Evolutionary conservation across 2,797 vertebrate species (phyloP), one percentile per base, ranked within the genome.

Genomic region (Gadopsis marmoratus): DNA sequence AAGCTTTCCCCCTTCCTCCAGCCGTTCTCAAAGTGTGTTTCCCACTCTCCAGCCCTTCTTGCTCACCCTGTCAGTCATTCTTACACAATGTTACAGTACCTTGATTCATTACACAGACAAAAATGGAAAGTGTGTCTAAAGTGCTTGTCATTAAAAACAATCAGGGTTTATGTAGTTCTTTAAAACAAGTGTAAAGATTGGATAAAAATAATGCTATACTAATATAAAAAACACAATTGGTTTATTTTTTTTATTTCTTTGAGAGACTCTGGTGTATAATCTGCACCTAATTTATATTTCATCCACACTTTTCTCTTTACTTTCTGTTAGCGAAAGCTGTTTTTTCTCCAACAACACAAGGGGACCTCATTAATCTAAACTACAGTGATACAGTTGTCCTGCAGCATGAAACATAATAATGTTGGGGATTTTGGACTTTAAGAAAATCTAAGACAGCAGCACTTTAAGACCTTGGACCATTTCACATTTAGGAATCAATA

Each of bases 71-170:
- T 71, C 54, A 43, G n/a, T 84, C 43, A 56, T 47, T 63, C 31
- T 59, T 54, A 65, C 60, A 56, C 17, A 45, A 64, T 69, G 53
- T 76, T 79, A 60, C 29, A 71, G 53, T 23, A 71, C 51, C 10
- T 10, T 53, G 10, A 71, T 58, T 75, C 29, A 67, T 82, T 61
- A 76, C 29, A 39, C 9, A 19, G 21, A 4, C 62, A 33, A 74
- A 76, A 77, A 14, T 68, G 63, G 67, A 31, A 58, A 76, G 68
- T 54, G 56, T 71, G 64, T 51, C 55, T 53, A n/a, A 69, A 86
- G 39, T 65, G 19, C 37, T 65, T 71, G 1, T 70, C 61, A 65
- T 39, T 39, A 39, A 39, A 39, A 39, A 39, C 35, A 2, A 39
- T 39, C 37, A 39, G 6, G 16, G 21, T 47, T 77, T 37, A 65